Percentiles rank a stretch among this genome's conserved stretches.
These are phyloP conservation scores for Anticlea derivata DNA, from an alignment of 2,888 invertebrate genomes.

Conservation along the genomic window DNA sequence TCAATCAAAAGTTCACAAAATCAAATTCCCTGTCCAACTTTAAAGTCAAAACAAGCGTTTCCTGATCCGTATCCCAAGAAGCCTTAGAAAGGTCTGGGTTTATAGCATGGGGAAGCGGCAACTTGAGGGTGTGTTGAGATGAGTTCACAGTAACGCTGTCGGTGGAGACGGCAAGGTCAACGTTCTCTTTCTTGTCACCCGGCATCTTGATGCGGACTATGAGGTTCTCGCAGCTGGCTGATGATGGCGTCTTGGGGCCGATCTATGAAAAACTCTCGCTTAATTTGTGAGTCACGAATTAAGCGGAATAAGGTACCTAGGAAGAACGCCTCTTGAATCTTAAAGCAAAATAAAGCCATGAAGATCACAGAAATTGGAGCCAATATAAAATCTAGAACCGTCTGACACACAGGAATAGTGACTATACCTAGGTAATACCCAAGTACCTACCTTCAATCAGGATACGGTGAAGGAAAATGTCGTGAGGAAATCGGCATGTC, in stretches of 20 bases:
- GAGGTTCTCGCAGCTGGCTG: constrained; percentile 94
- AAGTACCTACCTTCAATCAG: too few relatives aligned
- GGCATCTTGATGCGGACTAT: constrained; percentile 90
- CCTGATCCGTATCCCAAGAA: constrained; percentile 87
- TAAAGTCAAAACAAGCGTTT: constrained; percentile 88
- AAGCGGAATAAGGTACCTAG: too few relatives aligned
- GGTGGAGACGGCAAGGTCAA: constrained; percentile 88
- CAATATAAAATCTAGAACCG: too few relatives aligned
- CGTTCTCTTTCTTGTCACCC: constrained; percentile 88
- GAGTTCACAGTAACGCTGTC: constrained; percentile 86
- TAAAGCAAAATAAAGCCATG: too few relatives aligned
- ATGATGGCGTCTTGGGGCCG: constrained; percentile 90
- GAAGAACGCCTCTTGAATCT: too few relatives aligned
- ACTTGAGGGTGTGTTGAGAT: constrained; percentile 86
- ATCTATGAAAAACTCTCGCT: constrained; percentile 78
- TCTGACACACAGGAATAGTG: too few relatives aligned
- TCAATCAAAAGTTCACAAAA: constrained; percentile 90
- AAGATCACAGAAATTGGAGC: too few relatives aligned
- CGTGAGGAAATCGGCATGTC: too few relatives aligned
- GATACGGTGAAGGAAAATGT: too few relatives aligned
- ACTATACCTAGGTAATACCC: too few relatives aligned
- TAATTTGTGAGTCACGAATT: too few relatives aligned
- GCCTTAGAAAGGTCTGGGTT: constrained; percentile 92
- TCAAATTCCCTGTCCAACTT: constrained; percentile 92
- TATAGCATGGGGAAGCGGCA: constrained; percentile 92